Percentiles rank a stretch among this genome's conserved stretches.
These are phyloP conservation scores for Bufo gargarizans DNA, from an alignment of 2,113 vertebrate genomes.

Conservation along the genomic window DNA sequence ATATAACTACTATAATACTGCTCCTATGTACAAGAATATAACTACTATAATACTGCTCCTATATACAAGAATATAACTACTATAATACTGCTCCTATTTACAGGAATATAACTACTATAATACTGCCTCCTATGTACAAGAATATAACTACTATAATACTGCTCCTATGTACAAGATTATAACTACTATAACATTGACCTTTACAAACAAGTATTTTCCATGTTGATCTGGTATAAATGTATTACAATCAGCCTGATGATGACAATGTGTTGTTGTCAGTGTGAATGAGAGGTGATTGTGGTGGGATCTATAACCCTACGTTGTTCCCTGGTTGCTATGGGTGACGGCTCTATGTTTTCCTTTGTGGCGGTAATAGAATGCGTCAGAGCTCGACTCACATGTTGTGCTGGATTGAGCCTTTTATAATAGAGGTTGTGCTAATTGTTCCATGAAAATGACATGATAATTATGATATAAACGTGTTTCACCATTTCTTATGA, in stretches of 20 bases:
- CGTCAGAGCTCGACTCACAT: background rate
- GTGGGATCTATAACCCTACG: background rate
- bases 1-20: background rate
- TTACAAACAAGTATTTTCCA: background rate
- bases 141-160: slow-evolving; percentile 15
- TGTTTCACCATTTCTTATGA: background rate
- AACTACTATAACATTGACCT: background rate
- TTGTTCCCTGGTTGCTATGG: background rate
- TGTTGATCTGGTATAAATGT: background rate
- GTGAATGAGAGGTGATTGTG: background rate
- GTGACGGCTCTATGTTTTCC: background rate
- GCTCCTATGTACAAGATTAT: background rate
- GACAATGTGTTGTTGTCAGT: background rate
- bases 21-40: background rate
- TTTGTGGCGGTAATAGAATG: background rate
- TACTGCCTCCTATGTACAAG: background rate
- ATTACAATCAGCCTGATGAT: background rate
- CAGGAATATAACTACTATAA: background rate
- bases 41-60: background rate
- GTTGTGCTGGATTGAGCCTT: background rate
- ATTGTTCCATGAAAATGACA: background rate
- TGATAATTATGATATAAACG: background rate
- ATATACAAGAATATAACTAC: background rate
- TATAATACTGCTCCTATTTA: background rate
- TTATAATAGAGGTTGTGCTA: background rate